These are phyloP conservation scores for Sycophila sp. DNA, from an alignment of 1,140 invertebrate genomes.

Conservation along the genomic window DNA sequence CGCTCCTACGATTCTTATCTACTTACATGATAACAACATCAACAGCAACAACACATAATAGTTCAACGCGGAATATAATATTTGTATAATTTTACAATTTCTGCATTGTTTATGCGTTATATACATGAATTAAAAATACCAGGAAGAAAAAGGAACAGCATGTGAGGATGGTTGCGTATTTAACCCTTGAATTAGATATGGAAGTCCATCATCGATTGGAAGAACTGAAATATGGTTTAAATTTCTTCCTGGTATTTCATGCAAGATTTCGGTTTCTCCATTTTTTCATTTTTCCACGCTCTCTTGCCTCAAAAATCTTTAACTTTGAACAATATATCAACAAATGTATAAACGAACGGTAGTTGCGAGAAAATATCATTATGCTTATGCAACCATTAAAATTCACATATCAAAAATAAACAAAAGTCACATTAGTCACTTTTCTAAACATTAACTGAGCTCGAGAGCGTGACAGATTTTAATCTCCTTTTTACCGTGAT, in stretches of 20 bases:
- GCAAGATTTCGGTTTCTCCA: not conserved
- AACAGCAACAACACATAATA: slow-evolving; percentile 66
- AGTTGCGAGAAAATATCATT: not conserved
- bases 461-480: slow-evolving; percentile 10
- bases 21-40: slow-evolving; percentile 61
- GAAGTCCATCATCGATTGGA: slow-evolving; percentile 30
- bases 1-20: slow-evolving; percentile 31
- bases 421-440: not conserved
- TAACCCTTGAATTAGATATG: slow-evolving; percentile 19
- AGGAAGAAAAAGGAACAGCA: slow-evolving; percentile 17
- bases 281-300: not conserved
- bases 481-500: not conserved
- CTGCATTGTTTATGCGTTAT: slow-evolving; percentile 39
- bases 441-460: not conserved
- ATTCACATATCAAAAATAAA: slow-evolving; percentile 25
- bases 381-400: not conserved
- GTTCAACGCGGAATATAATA: slow-evolving; percentile 58
- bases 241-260: slow-evolving; percentile 17
- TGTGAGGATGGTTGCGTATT: slow-evolving; percentile 7
- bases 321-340: not conserved
- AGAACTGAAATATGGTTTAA: slow-evolving; percentile 22
- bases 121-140: slow-evolving; percentile 33
- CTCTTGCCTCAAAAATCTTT: not conserved
- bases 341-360: not conserved
- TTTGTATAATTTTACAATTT: slow-evolving; percentile 47